Evolutionary conservation across 2,888 invertebrate genomes (phyloP), one percentile per base, ranked within the genome.

Genomic region (Allacma fusca): DNA sequence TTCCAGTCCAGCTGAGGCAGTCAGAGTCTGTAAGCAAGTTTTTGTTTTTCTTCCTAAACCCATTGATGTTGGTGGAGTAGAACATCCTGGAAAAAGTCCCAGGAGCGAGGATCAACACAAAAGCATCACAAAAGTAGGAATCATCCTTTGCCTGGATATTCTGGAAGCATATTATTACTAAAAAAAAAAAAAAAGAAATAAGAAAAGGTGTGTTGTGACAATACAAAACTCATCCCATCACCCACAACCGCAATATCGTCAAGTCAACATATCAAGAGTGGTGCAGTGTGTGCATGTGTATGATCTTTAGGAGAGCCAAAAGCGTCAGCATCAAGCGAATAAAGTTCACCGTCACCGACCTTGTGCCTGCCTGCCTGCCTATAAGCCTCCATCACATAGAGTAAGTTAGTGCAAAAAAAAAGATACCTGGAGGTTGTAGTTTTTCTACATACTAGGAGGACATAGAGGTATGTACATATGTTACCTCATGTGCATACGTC

Each of bases 341-440:
- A 50, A 50, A 50, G 50, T n/a, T 50, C 50, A 50, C 50, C 50
- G 2, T 40, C 50, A n/a, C 19, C 50, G 50, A 50, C 50, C 19
- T 50, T 50, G 50, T 50, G n/a, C 50, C n/a, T 50, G 19, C n/a
- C 50, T 50, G 50, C 13, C 5, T 40, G 50, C 16, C 16, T 50
- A 50, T 2, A 50, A 9, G 13, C 40, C 13, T 40, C 13, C 50
- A 5, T 50, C n/a, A 50, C 19, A 50, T 50, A 13, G 19, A 50
- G 50, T n/a, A 50, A n/a, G 50, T 50, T 50, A 12, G 50, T 50
- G 50, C 50, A 50, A 50, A 50, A 50, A 50, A 50, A 50, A 50
- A 50, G 50, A 50, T 50, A 50, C 19, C 50, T 50, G 50, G 50
- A 50, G 50, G 50, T n/a, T 50, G 50, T 13, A 19, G 16, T n/a